phyloP scores from a whole-genome alignment of 1,140 invertebrate species.

The Protaetia brevitarsis region DNA sequence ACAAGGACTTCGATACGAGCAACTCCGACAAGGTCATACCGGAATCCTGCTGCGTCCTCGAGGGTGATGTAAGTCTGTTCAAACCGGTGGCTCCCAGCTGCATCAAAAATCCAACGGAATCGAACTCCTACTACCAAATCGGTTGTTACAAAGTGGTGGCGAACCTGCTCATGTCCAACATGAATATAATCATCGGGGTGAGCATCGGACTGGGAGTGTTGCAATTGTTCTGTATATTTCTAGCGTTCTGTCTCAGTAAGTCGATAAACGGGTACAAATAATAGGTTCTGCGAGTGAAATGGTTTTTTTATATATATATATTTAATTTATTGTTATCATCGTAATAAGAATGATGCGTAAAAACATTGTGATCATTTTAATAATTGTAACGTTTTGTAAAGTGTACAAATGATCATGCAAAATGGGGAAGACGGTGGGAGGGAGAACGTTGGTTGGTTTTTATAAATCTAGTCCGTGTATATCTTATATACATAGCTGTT shows the following conservation, averaged over 20 bases:
- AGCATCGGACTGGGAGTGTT: slow-evolving; percentile 62
- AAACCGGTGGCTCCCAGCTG: slow-evolving; percentile 55
- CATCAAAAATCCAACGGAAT: slow-evolving; percentile 53
- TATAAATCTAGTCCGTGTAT: slow-evolving; percentile 11
- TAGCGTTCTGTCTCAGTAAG: slow-evolving; percentile 57
- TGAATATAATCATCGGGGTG: slow-evolving; percentile 67
- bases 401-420: background rate
- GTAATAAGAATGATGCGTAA: too few species aligned
- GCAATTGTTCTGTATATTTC: slow-evolving; percentile 63
- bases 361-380: too few species aligned
- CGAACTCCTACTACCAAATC: slow-evolving; percentile 64
- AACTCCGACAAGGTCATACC: slow-evolving; percentile 55
- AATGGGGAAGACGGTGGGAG: background rate
- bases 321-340: too few species aligned
- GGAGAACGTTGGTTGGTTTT: background rate
- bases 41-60: slow-evolving; percentile 62
- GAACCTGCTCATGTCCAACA: slow-evolving; percentile 59
- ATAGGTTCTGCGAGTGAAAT: background rate
- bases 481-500: too few species aligned
- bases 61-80: slow-evolving; percentile 48
- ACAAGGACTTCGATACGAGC: slow-evolving; percentile 60
- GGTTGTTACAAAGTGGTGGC: slow-evolving; percentile 64
- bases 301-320: too few species aligned
- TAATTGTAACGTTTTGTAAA: too few species aligned
- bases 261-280: slow-evolving; percentile 41